Base-by-base conservation (phyloP, 2,113 vertebrate species). In the Eclectus roratus region DNA sequence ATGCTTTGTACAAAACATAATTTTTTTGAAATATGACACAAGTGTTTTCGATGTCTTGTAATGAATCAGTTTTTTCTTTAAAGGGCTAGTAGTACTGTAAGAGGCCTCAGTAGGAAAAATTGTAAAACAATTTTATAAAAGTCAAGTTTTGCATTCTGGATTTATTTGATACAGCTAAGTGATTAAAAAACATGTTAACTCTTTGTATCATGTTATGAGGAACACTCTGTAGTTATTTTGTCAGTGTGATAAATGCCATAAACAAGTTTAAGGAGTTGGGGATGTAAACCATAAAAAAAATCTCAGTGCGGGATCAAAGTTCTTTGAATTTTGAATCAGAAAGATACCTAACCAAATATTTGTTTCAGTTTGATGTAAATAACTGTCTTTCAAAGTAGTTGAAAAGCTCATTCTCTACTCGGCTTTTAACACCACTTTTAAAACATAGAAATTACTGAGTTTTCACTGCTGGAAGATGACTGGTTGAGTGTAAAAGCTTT, bases 101-200 rank as follows among this genome's bases (percentile, higher is more conserved):
- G 43, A 91, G 52, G 15, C n/a, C 17, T 85, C 80, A 31, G 11
- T 49, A 78, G 49, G 39, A 49, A 85, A 79, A 93, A 88, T 37
- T 65, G 31, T 61, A 64, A 81, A 91, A 68, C 69, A 53, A 29
- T 44, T 84, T 80, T 46, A 14, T 86, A 41, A 63, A 92, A 86
- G n/a, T 66, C 39, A 53, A 55, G 37, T 73, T 79, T 80, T 92
- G 43, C 55, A 7, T 58, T n/a, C n/a, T 66, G 53, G 33, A 76
- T 91, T 88, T 81, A 72, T 49, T 35, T 80, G 33, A 58, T 83
- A 37, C 0, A 87, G 37, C 53, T 53, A 17, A 63, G 11, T n/a
- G 88, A 24, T 58, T 70, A 69, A 46, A n/a, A 80, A 52, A 46
- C 23, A 49, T 47, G 3, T 68, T 56, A 85, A 41, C 29, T 80